A percentile compares a stretch with the other conserved stretches of the same genome.
These are phyloP conservation scores for Stratiomys singularior DNA, from an alignment of 2,888 invertebrate species.

Conservation along the genomic window DNA sequence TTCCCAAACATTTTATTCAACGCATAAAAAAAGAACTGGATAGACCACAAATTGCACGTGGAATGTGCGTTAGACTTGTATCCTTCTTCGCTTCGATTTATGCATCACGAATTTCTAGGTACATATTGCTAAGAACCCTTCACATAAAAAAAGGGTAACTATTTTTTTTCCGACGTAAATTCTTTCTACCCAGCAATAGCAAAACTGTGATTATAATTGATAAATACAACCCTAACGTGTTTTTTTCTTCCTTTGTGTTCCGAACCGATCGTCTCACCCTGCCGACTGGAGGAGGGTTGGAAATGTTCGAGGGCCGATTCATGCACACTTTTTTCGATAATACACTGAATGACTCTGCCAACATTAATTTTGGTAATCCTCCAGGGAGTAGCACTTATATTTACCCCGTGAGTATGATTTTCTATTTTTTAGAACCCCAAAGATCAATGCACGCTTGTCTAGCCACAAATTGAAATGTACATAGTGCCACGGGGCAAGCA, in stretches of 20 bases:
- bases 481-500: constrained; percentile 42
- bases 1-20: not conserved
- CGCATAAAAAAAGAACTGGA: not conserved
- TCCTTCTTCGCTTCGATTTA: not conserved
- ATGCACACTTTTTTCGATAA: not conserved
- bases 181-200: not conserved
- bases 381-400: constrained; percentile 19
- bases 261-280: not conserved
- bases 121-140: constrained; percentile 15
- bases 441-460: constrained; percentile 4
- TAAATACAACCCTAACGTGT: constrained; percentile 24
- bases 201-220: constrained; percentile 38
- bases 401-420: constrained; percentile 10
- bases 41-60: constrained; percentile 29
- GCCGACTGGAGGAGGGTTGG: not conserved
- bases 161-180: not conserved
- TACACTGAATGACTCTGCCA: constrained; percentile 9
- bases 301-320: not conserved
- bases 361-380: constrained; percentile 40
- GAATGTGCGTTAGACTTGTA: not conserved
- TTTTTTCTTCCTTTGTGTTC: not conserved
- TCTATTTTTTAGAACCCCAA: constrained; percentile 2
- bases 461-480: constrained; percentile 38
- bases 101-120: not conserved
- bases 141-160: constrained; percentile 23